Evolutionary conservation across 1,140 invertebrate species (phyloP).

Genomic region (Musca domestica): DNA sequence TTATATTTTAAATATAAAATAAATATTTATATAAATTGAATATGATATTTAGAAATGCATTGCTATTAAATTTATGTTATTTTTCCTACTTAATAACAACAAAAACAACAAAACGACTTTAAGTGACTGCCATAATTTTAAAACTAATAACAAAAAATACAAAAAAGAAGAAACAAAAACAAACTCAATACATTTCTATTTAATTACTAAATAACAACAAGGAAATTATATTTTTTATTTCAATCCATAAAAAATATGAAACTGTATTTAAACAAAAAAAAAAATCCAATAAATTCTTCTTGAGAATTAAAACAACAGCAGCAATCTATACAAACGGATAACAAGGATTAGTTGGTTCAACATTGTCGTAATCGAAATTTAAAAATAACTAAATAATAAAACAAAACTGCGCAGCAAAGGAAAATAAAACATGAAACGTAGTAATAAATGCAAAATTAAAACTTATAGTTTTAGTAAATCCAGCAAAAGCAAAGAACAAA

Average conservation of each 20-base stretch:
- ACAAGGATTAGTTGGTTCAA: constrained; percentile 30
- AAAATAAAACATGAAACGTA: constrained; percentile 9
- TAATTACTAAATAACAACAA: constrained; percentile 10
- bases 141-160: background rate
- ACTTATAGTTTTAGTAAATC: constrained; percentile 13
- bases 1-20: no score
- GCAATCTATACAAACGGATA: constrained; percentile 22
- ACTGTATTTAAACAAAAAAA: constrained; percentile 23
- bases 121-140: constrained; percentile 21
- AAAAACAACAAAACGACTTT: constrained; percentile 17
- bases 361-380: constrained; percentile 32
- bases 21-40: no score
- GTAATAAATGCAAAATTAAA: constrained; percentile 20
- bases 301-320: constrained; percentile 14
- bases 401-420: constrained; percentile 14
- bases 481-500: background rate
- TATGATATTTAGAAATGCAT: no score
- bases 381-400: no score
- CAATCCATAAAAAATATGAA: constrained; percentile 8
- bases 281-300: constrained; percentile 15
- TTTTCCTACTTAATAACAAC: constrained; percentile 12
- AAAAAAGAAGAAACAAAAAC: background rate
- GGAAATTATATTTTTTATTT: background rate
- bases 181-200: constrained; percentile 8
- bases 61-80: background rate